Evolutionary conservation across 1,140 invertebrate genomes (phyloP), one percentile per base, ranked within the genome.

Genomic region (Riptortus pedestris): DNA sequence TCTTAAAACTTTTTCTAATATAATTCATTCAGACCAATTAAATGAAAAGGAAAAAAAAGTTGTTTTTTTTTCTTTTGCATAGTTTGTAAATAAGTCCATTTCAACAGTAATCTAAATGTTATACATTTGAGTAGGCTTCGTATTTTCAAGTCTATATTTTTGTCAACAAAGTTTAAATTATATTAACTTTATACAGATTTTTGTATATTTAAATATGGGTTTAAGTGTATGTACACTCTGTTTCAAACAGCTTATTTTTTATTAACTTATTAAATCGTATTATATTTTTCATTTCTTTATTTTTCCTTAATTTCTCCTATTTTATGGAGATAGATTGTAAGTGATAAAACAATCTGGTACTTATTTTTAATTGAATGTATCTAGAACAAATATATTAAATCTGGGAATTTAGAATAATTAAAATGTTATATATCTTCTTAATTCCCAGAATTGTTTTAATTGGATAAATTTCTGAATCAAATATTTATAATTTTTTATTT

Each of bases 331-430:
- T 63, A 63, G 61, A 22, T 27, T 31, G 45, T 63, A 63, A 63
- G 61, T 63, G n/a, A 27, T 58, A 63, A 48, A 51, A 28, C 61
- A 33, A 27, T 51, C 48, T 62, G 51, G 61, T 45, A 52, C 51
- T 47, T 63, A 52, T 52, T 63, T 63, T 63, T 48, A 62, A 63
- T 51, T 63, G 14, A 61, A 52, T 63, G 29, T 51, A 2, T 52
- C 7, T 55, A 9, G 22, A 27, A 38, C 5, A 38, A 38, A 55
- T 55, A 24, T 55, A 24, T 24, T 24, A 24, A 26, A 24, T 55
- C 26, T 24, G 20, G 51, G 51, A 24, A 26, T 55, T 24, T 4
- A 24, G 18, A 55, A 55, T 24, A 14, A 55, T 24, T 2, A 16
- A 24, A 47, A 47, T 47, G 45, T 47, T 47, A 9, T 20, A 20